phyloP scores from a whole-genome alignment of 1,140 invertebrate species.

The Neodiprion lecontei region DNA sequence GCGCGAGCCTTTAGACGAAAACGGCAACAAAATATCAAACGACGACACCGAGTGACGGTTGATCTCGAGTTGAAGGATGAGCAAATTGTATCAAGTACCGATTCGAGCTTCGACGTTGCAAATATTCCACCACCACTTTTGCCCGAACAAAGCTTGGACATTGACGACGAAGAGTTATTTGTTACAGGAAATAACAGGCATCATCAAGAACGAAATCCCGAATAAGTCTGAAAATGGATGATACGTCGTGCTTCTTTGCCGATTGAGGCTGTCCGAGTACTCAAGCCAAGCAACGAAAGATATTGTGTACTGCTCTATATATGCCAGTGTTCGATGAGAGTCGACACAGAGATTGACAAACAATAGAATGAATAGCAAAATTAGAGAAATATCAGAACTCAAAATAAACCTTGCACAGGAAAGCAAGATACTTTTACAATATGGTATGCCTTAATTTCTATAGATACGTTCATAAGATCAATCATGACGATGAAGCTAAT shows the following conservation, averaged over 20 bases:
- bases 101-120: slow-evolving; percentile 73
- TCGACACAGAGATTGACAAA: no score
- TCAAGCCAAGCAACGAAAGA: no score
- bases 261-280: no score
- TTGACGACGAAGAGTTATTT: slow-evolving; percentile 61
- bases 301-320: no score
- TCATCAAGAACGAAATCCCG: slow-evolving; percentile 5
- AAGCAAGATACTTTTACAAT: neutral
- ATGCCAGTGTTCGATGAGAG: no score
- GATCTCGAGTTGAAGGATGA: slow-evolving; percentile 59
- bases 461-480: neutral
- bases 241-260: no score
- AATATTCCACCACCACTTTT: slow-evolving; percentile 71
- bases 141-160: slow-evolving; percentile 64
- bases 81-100: slow-evolving; percentile 63
- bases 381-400: neutral
- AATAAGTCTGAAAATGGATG: no score
- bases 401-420: neutral
- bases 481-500: neutral
- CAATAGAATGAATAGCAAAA: neutral
- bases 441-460: neutral
- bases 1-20: slow-evolving; percentile 54
- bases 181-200: slow-evolving; percentile 21
- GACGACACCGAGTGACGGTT: slow-evolving; percentile 53
- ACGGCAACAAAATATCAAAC: slow-evolving; percentile 51